phyloP scores from a whole-genome alignment of 1,140 invertebrate species.

The Cephus cinctus region DNA sequence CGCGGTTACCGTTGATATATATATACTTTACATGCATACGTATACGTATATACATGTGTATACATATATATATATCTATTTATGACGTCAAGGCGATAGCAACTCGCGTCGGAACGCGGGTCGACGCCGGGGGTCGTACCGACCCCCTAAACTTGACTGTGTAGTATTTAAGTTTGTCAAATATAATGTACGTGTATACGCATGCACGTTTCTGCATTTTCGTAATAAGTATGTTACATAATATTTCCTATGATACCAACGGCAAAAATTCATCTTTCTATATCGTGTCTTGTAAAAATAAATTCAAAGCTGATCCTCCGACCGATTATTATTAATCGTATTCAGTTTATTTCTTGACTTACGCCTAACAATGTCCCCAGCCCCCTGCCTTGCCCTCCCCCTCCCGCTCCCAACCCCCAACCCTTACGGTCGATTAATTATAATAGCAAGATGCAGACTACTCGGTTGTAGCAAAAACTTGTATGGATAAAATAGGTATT shows the following conservation, averaged over 20 bases:
- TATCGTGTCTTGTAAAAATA: constrained; percentile 54
- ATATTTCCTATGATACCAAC: constrained; percentile 7
- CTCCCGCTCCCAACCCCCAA: too few species aligned
- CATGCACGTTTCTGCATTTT: not conserved
- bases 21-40: not conserved
- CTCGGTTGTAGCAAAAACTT: constrained; percentile 53
- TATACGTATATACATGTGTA: not conserved
- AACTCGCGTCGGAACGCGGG: too few species aligned
- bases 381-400: too few species aligned
- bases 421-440: constrained; percentile 35
- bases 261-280: too few species aligned
- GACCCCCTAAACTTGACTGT: too few species aligned
- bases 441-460: constrained; percentile 48
- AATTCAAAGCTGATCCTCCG: constrained; percentile 51
- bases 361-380: constrained; percentile 41
- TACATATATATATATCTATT: not conserved
- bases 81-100: too few species aligned
- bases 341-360: constrained; percentile 30
- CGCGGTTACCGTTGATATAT: too few species aligned
- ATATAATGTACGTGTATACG: too few species aligned
- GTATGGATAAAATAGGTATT: constrained; percentile 52
- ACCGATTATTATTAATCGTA: constrained; percentile 40
- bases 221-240: not conserved
- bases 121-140: too few species aligned
- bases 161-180: too few species aligned